Conservation (phyloP, 2,888 invertebrate species). For the Sphaerophoria rueppellii region DNA sequence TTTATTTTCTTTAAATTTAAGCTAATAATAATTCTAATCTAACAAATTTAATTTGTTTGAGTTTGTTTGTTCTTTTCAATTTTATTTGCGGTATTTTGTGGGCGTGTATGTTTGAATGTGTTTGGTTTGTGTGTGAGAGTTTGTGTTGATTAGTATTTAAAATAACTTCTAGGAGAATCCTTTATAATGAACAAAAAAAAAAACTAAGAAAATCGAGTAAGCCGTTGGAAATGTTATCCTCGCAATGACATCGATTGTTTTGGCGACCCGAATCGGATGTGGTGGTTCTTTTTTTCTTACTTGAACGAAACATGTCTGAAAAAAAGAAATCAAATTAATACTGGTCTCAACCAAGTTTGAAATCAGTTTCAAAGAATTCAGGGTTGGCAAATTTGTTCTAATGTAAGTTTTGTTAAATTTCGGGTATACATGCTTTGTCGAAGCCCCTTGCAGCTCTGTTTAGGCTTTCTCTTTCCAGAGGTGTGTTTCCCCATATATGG, state of each 20-base stretch:
- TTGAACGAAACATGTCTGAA: constrained; percentile 91
- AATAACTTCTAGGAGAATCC: constrained; percentile 84
- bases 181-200: constrained; percentile 97
- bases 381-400: too few species aligned
- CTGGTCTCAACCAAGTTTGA: not conserved
- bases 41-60: constrained; percentile 33
- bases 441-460: too few species aligned
- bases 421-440: too few species aligned
- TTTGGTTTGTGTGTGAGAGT: constrained; percentile 1
- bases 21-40: constrained; percentile 55
- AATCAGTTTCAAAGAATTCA: not conserved
- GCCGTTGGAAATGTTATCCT: constrained; percentile 96
- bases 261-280: constrained; percentile 95
- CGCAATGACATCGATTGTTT: constrained; percentile 96
- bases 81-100: not conserved
- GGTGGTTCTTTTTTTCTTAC: constrained; percentile 95
- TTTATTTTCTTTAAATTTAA: constrained; percentile 8
- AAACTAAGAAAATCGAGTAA: constrained; percentile 95
- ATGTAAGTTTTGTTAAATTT: too few species aligned
- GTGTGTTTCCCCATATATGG: too few species aligned
- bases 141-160: constrained; percentile 42
- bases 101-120: constrained; percentile 37
- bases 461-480: too few species aligned
- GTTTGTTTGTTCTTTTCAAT: constrained; percentile 38
- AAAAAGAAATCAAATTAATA: not conserved